Conservation (phyloP, 2,888 invertebrate species). For the Tipula helvola region DNA sequence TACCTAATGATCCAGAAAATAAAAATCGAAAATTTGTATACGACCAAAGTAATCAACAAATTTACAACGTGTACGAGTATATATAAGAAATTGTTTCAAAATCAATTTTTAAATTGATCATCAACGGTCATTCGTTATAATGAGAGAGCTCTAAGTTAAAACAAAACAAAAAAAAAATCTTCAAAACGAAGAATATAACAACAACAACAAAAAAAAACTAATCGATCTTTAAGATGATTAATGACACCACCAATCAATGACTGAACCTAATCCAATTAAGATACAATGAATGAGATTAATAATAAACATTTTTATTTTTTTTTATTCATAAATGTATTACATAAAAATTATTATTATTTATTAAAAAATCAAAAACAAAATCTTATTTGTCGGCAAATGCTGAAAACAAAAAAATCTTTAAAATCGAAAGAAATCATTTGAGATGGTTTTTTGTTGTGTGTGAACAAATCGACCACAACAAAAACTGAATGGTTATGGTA, state of each 20-base stretch:
- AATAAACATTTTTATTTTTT: neutral
- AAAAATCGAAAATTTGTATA: neutral
- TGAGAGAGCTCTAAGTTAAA: neutral
- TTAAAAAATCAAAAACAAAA: neutral
- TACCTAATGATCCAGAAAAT: neutral
- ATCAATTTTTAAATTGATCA: constrained; percentile 9
- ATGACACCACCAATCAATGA: constrained; percentile 9
- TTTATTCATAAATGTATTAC: constrained; percentile 4
- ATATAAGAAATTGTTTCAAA: neutral
- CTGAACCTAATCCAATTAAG: constrained; percentile 10
- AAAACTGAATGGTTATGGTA: neutral
- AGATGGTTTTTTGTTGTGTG: neutral
- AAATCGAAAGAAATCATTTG: constrained; percentile 4
- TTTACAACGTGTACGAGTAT: neutral
- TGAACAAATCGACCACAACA: neutral
- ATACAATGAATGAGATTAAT: constrained; percentile 9
- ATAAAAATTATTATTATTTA: neutral
- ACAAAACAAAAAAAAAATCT: neutral
- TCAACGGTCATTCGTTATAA: constrained; percentile 1
- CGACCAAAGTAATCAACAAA: neutral
- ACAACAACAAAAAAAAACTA: neutral
- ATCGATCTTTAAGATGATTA: constrained; percentile 9
- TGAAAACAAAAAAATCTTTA: neutral
- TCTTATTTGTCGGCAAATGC: neutral
- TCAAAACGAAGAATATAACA: neutral